Conservation (phyloP, 1,140 invertebrate genomes). For the Luehdorfia chinensis region DNA sequence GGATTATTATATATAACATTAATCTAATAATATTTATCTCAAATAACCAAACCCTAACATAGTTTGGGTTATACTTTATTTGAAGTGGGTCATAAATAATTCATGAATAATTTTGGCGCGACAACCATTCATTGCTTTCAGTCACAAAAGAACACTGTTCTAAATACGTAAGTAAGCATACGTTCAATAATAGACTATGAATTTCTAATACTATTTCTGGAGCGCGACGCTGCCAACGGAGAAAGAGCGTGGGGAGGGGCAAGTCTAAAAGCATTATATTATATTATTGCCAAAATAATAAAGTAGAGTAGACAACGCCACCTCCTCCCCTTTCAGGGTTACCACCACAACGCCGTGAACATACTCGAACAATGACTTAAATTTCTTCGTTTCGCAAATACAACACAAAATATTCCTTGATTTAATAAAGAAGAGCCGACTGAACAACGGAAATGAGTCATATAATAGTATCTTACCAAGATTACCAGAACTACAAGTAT, state of each 20-base stretch:
- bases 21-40: no score
- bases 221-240: slow-evolving; percentile 42
- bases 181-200: slow-evolving; percentile 62
- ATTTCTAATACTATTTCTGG: slow-evolving; percentile 70
- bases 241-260: slow-evolving; percentile 25
- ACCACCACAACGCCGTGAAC: neutral
- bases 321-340: slow-evolving; percentile 37
- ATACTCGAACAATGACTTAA: slow-evolving; percentile 4
- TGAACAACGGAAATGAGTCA: slow-evolving; percentile 7
- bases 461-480: neutral
- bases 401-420: slow-evolving; percentile 7
- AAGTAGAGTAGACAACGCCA: slow-evolving; percentile 44
- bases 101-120: no score
- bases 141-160: slow-evolving; percentile 42
- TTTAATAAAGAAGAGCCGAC: slow-evolving; percentile 8
- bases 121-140: slow-evolving; percentile 18
- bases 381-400: slow-evolving; percentile 6
- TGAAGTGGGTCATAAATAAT: no score
- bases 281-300: slow-evolving; percentile 72
- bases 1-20: no score
- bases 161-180: slow-evolving; percentile 55
- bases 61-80: no score
- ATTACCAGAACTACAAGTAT: neutral
- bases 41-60: no score
- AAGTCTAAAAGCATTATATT: slow-evolving; percentile 54